phyloP scores from a whole-genome alignment of 2,113 vertebrate species.

The Gobius niger region DNA sequence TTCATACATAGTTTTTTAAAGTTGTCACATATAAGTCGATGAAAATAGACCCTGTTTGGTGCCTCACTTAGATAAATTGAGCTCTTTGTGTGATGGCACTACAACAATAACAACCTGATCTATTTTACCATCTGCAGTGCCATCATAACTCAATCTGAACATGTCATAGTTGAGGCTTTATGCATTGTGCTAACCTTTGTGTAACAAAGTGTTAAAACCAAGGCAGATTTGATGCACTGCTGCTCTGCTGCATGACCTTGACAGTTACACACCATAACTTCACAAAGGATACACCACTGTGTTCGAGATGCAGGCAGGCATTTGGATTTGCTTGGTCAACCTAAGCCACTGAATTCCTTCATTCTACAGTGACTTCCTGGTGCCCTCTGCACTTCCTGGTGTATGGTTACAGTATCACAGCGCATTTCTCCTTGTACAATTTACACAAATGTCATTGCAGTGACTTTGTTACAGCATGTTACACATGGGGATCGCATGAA shows the following conservation, averaged over 20 bases:
- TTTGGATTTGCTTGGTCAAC: background rate
- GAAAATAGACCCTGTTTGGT: no score
- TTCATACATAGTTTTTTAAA: no score
- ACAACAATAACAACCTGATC: constrained; percentile 31
- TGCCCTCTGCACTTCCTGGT: constrained; percentile 15
- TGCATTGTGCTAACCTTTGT: background rate
- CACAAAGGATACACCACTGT: background rate
- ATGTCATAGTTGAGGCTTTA: no score
- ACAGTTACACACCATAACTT: background rate
- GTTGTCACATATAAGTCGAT: no score
- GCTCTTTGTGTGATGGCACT: background rate
- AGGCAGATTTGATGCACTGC: background rate
- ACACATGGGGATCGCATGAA: constrained; percentile 1
- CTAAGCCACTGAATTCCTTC: background rate
- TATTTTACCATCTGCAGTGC: constrained; percentile 2
- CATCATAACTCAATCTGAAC: no score
- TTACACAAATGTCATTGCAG: constrained; percentile 46
- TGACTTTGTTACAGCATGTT: constrained; percentile 30
- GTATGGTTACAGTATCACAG: constrained; percentile 40
- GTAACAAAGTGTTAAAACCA: background rate
- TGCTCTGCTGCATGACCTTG: background rate
- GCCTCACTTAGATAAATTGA: no score
- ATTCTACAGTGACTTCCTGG: constrained; percentile 6
- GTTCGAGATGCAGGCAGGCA: background rate
- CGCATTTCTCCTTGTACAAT: constrained; percentile 21